Percentiles rank a stretch among this genome's conserved stretches.
These are phyloP conservation scores for Gavia stellata DNA, from an alignment of 2,113 vertebrate species.

Conservation along the genomic window DNA sequence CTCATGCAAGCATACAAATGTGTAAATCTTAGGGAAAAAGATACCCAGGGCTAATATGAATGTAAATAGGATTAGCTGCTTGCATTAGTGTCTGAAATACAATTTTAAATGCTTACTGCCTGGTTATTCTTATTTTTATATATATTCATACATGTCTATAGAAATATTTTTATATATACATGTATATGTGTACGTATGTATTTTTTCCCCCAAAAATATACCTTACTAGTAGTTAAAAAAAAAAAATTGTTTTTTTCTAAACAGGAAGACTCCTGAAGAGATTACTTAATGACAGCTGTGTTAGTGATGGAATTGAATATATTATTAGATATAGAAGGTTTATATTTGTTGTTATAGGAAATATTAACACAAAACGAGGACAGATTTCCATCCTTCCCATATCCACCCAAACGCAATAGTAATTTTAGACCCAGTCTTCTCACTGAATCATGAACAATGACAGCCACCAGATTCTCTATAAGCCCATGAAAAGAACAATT, in stretches of 20 bases:
- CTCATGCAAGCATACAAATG: constrained; percentile 88
- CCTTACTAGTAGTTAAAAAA: constrained; percentile 55
- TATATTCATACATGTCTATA: background rate
- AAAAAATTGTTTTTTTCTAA: background rate
- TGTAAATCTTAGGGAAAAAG: constrained; percentile 86
- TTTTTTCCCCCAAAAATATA: background rate
- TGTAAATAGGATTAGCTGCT: constrained; percentile 93
- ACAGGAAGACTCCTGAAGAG: background rate
- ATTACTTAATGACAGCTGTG: background rate
- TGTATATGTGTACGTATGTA: background rate
- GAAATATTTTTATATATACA: background rate
- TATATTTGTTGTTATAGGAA: constrained; percentile 27
- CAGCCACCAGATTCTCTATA: constrained; percentile 25
- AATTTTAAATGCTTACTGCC: constrained; percentile 82
- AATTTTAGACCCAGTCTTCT: background rate
- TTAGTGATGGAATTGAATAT: constrained; percentile 9
- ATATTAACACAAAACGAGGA: constrained; percentile 17
- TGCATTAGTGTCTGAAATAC: constrained; percentile 87
- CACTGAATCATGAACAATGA: constrained; percentile 31
- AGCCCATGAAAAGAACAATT: constrained; percentile 49
- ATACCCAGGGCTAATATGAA: constrained; percentile 89
- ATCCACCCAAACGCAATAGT: background rate
- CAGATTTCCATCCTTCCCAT: background rate
- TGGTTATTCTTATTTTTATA: constrained; percentile 68
- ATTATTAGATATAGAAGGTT: background rate